phyloP scores from a whole-genome alignment of 2,888 invertebrate species.

The Thera britannica region DNA sequence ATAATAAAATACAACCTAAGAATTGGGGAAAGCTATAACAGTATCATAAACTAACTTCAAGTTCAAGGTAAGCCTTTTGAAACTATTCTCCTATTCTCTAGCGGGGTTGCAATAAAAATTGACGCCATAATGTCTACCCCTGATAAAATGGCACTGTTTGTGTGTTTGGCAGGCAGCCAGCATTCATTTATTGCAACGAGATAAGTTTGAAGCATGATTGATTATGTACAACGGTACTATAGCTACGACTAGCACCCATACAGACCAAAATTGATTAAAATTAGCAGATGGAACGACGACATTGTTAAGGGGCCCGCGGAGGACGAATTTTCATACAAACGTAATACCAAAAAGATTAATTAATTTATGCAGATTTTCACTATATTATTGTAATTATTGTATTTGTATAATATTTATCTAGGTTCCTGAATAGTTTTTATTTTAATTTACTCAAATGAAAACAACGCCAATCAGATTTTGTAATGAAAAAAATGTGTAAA shows the following conservation, averaged over 20 bases:
- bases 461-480: no score
- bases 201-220: conserved; percentile 25
- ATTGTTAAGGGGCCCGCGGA: no score
- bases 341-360: no score
- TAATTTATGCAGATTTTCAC: no score
- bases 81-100: conserved; percentile 9
- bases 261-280: no score
- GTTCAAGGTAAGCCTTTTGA: conserved; percentile 24
- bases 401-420: no score
- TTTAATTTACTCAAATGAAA: no score
- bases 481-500: no score
- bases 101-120: conserved; percentile 22
- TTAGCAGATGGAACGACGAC: no score
- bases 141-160: conserved; percentile 22
- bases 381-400: no score
- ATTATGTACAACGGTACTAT: conserved; percentile 18
- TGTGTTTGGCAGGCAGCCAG: conserved; percentile 26
- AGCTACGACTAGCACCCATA: neutral
- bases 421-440: no score
- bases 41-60: conserved; percentile 3
- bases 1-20: neutral
- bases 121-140: conserved; percentile 30
- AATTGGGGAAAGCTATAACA: neutral
- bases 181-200: conserved; percentile 24
- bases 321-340: no score